Conservation (phyloP, 2,888 invertebrate species). For the Labia minor region DNA sequence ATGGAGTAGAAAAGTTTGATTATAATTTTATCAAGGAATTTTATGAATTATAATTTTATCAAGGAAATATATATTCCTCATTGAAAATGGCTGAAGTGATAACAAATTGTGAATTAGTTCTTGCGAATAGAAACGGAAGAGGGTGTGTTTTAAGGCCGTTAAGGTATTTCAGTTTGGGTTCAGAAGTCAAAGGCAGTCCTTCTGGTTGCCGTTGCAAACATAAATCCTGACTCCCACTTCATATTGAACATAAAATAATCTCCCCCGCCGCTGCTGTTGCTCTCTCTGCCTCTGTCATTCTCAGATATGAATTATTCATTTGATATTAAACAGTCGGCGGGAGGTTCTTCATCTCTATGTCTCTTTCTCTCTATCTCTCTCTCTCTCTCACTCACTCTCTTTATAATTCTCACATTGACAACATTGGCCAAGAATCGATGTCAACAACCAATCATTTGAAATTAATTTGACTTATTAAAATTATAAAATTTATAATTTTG, state of each 20-base stretch:
- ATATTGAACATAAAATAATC: conserved; percentile 13
- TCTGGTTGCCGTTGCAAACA: conserved; percentile 13
- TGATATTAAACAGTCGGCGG: conserved; percentile 7
- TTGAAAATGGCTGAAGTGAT: no score
- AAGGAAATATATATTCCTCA: no score
- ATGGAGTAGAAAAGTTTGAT: no score
- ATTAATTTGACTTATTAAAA: no score
- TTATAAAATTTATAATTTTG: no score
- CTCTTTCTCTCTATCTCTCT: background rate
- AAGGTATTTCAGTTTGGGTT: conserved; percentile 8
- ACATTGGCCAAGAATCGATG: background rate
- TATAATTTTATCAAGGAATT: no score
- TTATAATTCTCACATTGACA: no score
- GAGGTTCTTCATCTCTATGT: no score
- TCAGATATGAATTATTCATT: conserved; percentile 13
- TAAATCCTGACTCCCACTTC: background rate
- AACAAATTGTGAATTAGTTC: no score
- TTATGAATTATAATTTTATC: no score
- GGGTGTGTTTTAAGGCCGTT: background rate
- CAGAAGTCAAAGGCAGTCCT: background rate
- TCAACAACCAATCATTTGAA: background rate
- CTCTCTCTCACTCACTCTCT: background rate
- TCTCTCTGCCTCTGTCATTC: conserved; percentile 1
- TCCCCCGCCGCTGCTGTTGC: background rate
- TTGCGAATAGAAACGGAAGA: background rate